A percentile compares a stretch with the other conserved stretches of the same genome.
These are phyloP conservation scores for Ariolimax columbianus DNA, from an alignment of 2,888 invertebrate species.

Conservation along the genomic window DNA sequence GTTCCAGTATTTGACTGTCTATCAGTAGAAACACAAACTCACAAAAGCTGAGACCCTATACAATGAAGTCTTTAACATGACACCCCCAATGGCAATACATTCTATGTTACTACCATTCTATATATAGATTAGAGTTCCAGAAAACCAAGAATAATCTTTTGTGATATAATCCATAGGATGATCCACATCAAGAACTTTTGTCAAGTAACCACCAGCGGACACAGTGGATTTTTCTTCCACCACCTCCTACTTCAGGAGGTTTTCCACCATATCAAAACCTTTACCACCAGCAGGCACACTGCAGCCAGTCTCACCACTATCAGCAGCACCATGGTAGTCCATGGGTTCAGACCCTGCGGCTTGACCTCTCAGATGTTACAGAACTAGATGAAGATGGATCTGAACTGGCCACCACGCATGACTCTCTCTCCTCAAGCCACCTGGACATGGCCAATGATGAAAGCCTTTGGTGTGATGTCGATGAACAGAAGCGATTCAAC, in stretches of 20 bases:
- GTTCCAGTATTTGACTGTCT: too few species aligned
- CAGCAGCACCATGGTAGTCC: constrained; percentile 18
- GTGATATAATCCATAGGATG: neutral
- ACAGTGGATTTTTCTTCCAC: constrained; percentile 4
- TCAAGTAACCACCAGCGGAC: neutral
- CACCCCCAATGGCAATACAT: too few species aligned
- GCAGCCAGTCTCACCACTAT: neutral
- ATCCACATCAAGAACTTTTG: neutral
- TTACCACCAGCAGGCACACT: constrained; percentile 5
- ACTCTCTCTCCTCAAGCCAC: constrained; percentile 30
- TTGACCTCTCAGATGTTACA: constrained; percentile 42
- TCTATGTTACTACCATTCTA: too few species aligned
- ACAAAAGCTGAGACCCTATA: too few species aligned
- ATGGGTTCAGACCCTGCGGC: constrained; percentile 12
- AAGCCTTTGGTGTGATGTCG: constrained; percentile 49
- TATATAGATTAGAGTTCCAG: too few species aligned
- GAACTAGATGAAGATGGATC: constrained; percentile 50
- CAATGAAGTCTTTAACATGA: too few species aligned
- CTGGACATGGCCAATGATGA: constrained; percentile 47
- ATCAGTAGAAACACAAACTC: too few species aligned
- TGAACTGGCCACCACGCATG: constrained; percentile 41
- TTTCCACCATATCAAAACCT: neutral
- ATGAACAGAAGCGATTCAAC: constrained; percentile 69
- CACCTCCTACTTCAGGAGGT: neutral
- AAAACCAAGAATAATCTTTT: neutral